phyloP scores from a whole-genome alignment of 1,140 invertebrate species.

The Periplaneta americana region DNA sequence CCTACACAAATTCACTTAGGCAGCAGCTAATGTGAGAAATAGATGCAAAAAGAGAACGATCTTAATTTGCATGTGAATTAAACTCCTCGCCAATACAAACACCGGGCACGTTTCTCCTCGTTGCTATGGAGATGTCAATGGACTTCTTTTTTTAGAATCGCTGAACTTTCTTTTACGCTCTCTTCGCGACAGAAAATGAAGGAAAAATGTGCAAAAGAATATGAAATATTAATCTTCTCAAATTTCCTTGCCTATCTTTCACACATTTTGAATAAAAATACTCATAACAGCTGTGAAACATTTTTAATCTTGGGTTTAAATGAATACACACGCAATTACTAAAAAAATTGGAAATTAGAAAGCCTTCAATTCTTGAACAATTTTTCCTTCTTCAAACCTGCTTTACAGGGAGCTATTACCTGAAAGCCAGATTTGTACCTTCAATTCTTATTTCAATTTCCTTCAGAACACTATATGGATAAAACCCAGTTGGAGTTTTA shows the following conservation, averaged over 20 bases:
- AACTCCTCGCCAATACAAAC: background rate
- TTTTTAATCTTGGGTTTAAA: too few species aligned
- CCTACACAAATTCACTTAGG: background rate
- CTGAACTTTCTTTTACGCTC: background rate
- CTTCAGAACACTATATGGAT: too few species aligned
- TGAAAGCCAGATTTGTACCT: too few species aligned
- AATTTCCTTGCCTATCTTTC: background rate
- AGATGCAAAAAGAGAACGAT: background rate
- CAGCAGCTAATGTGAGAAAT: background rate
- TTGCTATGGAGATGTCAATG: background rate
- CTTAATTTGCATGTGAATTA: background rate
- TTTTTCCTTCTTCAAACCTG: too few species aligned
- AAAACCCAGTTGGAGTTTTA: too few species aligned
- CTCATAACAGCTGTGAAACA: too few species aligned
- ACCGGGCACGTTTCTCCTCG: background rate
- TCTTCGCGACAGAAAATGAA: background rate
- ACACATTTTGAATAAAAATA: too few species aligned
- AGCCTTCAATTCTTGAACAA: too few species aligned
- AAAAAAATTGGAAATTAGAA: too few species aligned
- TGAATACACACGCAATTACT: too few species aligned
- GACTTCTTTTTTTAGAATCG: background rate
- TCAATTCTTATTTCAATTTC: too few species aligned
- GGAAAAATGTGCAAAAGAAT: background rate
- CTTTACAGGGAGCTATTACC: too few species aligned
- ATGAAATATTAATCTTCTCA: background rate